Percentiles rank a stretch among this genome's conserved stretches.
phyloP scores from a whole-genome alignment of 2,113 vertebrate species.

The Mormoops blainvillei region DNA sequence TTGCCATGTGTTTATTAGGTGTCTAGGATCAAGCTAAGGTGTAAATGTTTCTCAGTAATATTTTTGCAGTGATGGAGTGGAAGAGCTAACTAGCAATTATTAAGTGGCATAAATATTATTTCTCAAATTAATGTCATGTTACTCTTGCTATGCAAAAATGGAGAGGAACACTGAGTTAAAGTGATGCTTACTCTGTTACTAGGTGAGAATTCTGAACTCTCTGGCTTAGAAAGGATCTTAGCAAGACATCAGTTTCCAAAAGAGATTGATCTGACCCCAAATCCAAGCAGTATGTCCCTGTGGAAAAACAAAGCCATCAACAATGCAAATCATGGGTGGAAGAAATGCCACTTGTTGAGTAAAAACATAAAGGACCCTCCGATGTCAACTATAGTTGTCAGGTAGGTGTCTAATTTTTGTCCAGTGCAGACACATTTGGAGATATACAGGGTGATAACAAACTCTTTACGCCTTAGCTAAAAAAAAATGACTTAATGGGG shows the following conservation, averaged over 20 bases:
- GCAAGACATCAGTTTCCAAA: slow-evolving; percentile 58
- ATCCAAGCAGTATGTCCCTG: slow-evolving; percentile 33
- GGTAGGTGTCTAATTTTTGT: slow-evolving; percentile 1
- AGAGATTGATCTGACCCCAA: slow-evolving; percentile 67
- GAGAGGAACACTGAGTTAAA: background rate
- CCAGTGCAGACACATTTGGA: background rate
- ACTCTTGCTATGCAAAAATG: background rate
- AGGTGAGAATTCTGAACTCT: slow-evolving; percentile 61
- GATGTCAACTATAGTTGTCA: slow-evolving; percentile 31
- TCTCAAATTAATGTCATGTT: background rate
- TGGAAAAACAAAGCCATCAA: slow-evolving; percentile 57
- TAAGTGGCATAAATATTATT: background rate
- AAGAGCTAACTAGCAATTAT: background rate
- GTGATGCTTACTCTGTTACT: slow-evolving; percentile 2
- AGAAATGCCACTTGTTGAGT: background rate
- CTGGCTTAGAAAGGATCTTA: slow-evolving; percentile 73
- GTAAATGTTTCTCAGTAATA: background rate
- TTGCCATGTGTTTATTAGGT: background rate
- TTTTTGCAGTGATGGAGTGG: background rate
- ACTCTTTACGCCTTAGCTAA: background rate
- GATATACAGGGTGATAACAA: background rate
- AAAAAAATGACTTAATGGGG: background rate
- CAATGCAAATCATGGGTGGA: background rate
- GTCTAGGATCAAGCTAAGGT: background rate
- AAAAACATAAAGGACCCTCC: background rate